Evolutionary conservation across 2,113 vertebrate species (phyloP).

Genomic region (Menura novaehollandiae): DNA sequence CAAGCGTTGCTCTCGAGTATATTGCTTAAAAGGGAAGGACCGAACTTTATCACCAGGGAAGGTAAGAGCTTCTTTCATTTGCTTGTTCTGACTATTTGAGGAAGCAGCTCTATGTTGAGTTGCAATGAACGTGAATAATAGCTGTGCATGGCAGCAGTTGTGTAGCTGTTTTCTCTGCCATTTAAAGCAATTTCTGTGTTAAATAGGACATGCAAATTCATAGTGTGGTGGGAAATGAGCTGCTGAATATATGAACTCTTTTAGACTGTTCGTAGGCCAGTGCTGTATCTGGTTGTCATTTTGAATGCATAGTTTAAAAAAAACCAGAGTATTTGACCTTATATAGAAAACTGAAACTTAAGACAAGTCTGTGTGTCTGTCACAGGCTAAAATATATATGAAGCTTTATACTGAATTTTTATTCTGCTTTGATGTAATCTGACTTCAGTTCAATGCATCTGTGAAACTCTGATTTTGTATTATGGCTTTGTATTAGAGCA

Average conservation of each 20-base stretch:
- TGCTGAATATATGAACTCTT: not conserved
- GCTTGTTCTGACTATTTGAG: not conserved
- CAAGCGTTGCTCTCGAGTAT: slow-evolving; percentile 87
- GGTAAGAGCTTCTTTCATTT: slow-evolving; percentile 70
- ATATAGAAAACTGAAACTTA: not conserved
- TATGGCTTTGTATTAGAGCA: not conserved
- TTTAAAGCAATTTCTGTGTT: slow-evolving; percentile 27
- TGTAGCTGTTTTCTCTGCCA: slow-evolving; percentile 17
- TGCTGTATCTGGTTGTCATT: not conserved
- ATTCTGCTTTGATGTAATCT: not conserved
- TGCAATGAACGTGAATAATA: not conserved
- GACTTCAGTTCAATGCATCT: not conserved
- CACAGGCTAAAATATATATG: not conserved
- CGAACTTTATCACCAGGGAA: slow-evolving; percentile 86
- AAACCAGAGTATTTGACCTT: not conserved
- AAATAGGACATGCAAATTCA: slow-evolving; percentile 8
- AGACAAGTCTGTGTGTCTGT: not conserved
- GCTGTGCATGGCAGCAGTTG: not conserved
- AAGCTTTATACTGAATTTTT: not conserved
- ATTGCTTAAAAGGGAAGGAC: slow-evolving; percentile 88
- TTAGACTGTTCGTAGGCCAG: not conserved
- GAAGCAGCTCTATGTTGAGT: not conserved
- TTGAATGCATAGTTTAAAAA: not conserved
- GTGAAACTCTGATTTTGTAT: not conserved
- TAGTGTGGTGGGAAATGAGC: not conserved